Conservation (phyloP, 2,113 vertebrate genomes). For the Nansenia antarctica region DNA sequence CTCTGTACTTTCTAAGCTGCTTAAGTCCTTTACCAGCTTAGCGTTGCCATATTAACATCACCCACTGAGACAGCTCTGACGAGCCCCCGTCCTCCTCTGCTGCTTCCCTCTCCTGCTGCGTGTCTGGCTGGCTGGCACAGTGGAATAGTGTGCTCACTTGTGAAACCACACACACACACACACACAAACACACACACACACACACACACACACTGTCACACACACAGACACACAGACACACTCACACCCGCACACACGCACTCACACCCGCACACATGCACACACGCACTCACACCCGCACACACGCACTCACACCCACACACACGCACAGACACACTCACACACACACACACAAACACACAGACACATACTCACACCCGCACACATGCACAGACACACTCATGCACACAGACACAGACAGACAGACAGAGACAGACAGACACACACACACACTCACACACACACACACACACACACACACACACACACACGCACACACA, state of each 20-base stretch:
- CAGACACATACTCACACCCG: constrained; percentile 21
- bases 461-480: neutral
- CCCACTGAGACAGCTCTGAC: constrained; percentile 75
- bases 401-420: constrained; percentile 16
- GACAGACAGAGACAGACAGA: too few relatives aligned
- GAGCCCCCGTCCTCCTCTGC: constrained; percentile 71
- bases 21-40: constrained; percentile 81
- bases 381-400: constrained; percentile 21
- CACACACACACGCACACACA: too few relatives aligned
- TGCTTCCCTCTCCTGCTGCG: constrained; percentile 49
- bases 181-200: neutral
- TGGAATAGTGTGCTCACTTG: constrained; percentile 32
- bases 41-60: constrained; percentile 80
- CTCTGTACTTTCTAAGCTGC: constrained; percentile 77
- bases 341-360: constrained; percentile 1
- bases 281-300: too few relatives aligned
- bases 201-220: constrained; percentile 18
- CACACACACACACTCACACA: neutral
- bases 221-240: constrained; percentile 30
- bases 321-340: too few relatives aligned
- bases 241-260: constrained; percentile 15
- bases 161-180: constrained; percentile 34
- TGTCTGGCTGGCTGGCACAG: constrained; percentile 50
- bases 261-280: constrained; percentile 19
- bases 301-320: too few relatives aligned